Base-by-base conservation (phyloP, 2,797 vertebrate species). In the Rhyacichthys aspro region DNA sequence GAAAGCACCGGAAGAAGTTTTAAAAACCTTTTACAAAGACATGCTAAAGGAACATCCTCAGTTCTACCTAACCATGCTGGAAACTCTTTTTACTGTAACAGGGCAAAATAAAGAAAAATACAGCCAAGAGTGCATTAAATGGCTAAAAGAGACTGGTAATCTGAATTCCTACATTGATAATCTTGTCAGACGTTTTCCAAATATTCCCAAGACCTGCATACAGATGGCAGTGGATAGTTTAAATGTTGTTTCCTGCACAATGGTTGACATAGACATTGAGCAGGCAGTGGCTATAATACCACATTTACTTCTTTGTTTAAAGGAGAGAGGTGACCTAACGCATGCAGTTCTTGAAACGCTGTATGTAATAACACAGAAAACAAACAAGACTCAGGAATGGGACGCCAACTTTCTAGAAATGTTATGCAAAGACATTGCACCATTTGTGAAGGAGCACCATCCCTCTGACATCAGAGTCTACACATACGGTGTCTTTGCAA, bases 351-450 rank as follows among this genome's bases (percentile, higher is more conserved):
- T 86, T 0, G 5, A 15, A 47, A 52, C 60, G 38, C 44, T 87
- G 0, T 80, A 70, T 69, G 57, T 82, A 9, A 65, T 81, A 39
- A 81, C 81, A 47, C 80, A 88, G 48, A 90, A 89, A 68, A 74
- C 67, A 19, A 67, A 70, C 36, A 18, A 19, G 1, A 77, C 14
- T 55, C 0, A 55, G 43, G 16, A 9, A 43, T 80, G 76, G 65
- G 10, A 70, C 28, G 3, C 6, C 0, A 9, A 1, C 3, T 56
- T 87, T 1, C 34, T 63, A 0, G 0, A 74, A 11, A 39, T 44
- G 0, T 36, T 87, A 12, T 72, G 72, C 23, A 42, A 48, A 33
- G 39, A 36, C 38, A 2, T 84, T 1, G 18, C 3, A 52, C 36
- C 34, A 16, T 81, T 79, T 63, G 47, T 43, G 1, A 5, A 53